Conservation (phyloP, 1,140 invertebrate species). For the Diprion similis region DNA sequence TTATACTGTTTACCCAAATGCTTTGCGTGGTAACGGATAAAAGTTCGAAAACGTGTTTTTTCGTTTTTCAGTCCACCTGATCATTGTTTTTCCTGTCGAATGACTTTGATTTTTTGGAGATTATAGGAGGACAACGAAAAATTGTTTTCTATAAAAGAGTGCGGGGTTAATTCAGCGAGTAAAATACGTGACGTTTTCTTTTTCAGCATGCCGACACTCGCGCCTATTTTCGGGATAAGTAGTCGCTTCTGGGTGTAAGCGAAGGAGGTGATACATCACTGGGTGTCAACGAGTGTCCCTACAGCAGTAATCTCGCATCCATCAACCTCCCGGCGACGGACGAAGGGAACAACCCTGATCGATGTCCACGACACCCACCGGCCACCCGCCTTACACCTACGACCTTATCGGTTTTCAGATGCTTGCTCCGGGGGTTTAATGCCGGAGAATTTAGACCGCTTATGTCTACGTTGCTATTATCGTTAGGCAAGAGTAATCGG, state of each 20-base stretch:
- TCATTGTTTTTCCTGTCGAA: too few species aligned
- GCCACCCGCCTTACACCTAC: constrained; percentile 24
- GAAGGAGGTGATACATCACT: constrained; percentile 38
- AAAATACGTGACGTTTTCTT: too few species aligned
- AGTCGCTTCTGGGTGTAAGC: constrained; percentile 2
- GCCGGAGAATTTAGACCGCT: neutral
- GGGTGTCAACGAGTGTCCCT: constrained; percentile 37
- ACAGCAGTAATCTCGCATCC: constrained; percentile 41
- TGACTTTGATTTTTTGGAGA: too few species aligned
- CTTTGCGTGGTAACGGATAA: too few species aligned
- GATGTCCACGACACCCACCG: constrained; percentile 43
- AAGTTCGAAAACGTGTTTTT: too few species aligned
- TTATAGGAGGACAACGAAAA: too few species aligned
- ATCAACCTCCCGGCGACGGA: constrained; percentile 36
- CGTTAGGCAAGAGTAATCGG: neutral
- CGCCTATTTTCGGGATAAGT: neutral
- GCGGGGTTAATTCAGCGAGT: too few species aligned
- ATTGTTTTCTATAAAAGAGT: too few species aligned
- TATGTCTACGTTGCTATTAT: neutral
- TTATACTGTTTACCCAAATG: too few species aligned
- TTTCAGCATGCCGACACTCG: too few species aligned
- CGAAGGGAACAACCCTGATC: constrained; percentile 39
- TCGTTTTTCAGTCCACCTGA: too few species aligned
- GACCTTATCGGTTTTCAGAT: neutral
- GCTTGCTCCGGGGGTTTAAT: neutral